phyloP scores from a whole-genome alignment of 2,113 vertebrate genomes.

The Centropristis striata region DNA sequence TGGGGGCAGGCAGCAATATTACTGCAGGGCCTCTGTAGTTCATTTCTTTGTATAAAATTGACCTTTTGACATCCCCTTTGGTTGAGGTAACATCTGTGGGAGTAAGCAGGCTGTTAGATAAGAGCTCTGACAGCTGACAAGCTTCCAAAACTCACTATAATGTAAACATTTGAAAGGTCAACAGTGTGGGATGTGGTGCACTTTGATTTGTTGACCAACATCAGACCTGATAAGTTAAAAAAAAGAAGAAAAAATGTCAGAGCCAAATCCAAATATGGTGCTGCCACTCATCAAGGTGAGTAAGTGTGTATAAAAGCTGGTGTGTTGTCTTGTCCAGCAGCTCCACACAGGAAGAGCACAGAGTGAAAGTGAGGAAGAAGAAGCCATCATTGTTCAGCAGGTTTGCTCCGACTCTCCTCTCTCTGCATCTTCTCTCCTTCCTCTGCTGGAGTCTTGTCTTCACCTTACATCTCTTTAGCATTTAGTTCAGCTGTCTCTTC shows the following conservation, averaged over 20 bases:
- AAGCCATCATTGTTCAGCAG: neutral
- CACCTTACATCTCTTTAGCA: neutral
- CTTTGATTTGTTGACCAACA: constrained; percentile 1
- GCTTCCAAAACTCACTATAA: too few relatives aligned
- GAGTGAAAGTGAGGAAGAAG: neutral
- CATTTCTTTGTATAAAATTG: too few relatives aligned
- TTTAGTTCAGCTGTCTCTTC: neutral
- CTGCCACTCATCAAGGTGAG: neutral
- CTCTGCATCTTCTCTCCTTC: neutral
- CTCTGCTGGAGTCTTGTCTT: neutral
- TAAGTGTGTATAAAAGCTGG: neutral
- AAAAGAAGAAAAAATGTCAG: neutral
- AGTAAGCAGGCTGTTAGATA: too few relatives aligned
- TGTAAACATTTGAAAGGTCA: too few relatives aligned
- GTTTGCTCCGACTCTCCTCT: neutral
- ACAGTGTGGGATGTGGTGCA: neutral
- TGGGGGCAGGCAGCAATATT: too few relatives aligned
- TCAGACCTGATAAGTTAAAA: neutral
- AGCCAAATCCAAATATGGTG: neutral
- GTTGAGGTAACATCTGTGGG: too few relatives aligned
- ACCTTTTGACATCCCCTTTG: too few relatives aligned
- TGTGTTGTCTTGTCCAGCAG: neutral
- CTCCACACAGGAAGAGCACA: neutral
- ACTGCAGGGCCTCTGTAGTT: too few relatives aligned
- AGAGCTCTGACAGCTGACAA: too few relatives aligned